These are phyloP conservation scores for Tachina grossa DNA, from an alignment of 2,888 invertebrate genomes.

Conservation along the genomic window DNA sequence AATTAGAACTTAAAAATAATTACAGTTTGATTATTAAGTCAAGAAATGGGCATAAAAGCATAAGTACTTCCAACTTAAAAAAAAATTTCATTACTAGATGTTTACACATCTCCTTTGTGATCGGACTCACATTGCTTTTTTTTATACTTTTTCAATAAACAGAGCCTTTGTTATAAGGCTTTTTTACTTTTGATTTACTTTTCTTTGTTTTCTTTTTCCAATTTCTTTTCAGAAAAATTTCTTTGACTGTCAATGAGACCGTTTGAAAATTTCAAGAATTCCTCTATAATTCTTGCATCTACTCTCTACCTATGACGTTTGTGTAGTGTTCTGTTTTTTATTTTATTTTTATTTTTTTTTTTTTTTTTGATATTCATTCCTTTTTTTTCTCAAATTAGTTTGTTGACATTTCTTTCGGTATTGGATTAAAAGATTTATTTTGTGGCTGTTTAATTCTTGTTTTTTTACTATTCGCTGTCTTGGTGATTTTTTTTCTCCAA, in stretches of 20 bases:
- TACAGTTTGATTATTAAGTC: no score
- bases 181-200: neutral
- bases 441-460: conserved; percentile 25
- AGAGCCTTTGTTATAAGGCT: neutral
- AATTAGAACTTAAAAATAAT: no score
- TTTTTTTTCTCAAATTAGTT: conserved; percentile 29
- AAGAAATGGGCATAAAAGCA: no score
- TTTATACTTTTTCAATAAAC: neutral
- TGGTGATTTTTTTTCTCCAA: neutral
- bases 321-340: neutral
- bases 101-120: no score
- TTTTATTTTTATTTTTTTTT: no score
- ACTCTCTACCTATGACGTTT: neutral
- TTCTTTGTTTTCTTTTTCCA: neutral
- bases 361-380: neutral
- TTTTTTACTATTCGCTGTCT: conserved; percentile 4
- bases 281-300: conserved; percentile 2
- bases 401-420: conserved; percentile 42
- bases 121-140: no score
- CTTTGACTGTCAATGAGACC: conserved; percentile 16
- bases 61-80: no score
- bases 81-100: no score
- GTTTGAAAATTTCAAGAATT: conserved; percentile 25
- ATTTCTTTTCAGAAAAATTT: neutral
- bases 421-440: conserved; percentile 27